A percentile compares a stretch with the other conserved stretches of the same genome.
These are phyloP conservation scores for Alosa alosa DNA, from an alignment of 2,113 vertebrate species.

Conservation along the genomic window DNA sequence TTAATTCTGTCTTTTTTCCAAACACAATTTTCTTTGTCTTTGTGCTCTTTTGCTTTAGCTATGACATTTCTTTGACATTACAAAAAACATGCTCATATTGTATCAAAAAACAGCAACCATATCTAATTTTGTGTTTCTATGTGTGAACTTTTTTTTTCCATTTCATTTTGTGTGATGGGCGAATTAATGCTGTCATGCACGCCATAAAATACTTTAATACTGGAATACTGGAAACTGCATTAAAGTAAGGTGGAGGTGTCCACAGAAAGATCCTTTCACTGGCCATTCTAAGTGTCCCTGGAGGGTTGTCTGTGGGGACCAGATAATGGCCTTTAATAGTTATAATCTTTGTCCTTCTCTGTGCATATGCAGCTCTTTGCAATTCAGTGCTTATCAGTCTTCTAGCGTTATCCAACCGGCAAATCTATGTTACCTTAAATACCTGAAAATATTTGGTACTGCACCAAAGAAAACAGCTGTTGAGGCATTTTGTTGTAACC, in stretches of 20 bases:
- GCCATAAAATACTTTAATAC: too few species aligned
- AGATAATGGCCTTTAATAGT: background rate
- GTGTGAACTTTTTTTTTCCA: background rate
- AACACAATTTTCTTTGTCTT: background rate
- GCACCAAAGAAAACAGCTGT: background rate
- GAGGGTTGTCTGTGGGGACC: background rate
- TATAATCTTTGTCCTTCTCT: background rate
- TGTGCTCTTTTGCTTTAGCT: background rate
- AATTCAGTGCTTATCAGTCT: background rate
- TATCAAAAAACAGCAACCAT: background rate
- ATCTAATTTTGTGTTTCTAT: background rate
- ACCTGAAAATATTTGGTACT: background rate
- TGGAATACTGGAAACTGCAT: background rate
- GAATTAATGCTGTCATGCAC: too few species aligned
- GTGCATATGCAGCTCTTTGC: too few species aligned
- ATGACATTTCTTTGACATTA: background rate
- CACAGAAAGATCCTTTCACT: background rate
- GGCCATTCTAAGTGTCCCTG: background rate
- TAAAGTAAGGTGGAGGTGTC: background rate
- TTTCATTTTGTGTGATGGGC: too few species aligned
- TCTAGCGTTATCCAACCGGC: background rate
- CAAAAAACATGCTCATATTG: background rate
- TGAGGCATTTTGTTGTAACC: background rate
- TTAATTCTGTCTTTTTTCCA: constrained; percentile 5
- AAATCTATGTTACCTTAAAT: background rate